phyloP scores from a whole-genome alignment of 2,113 vertebrate genomes.

The Pyrgilauda ruficollis region DNA sequence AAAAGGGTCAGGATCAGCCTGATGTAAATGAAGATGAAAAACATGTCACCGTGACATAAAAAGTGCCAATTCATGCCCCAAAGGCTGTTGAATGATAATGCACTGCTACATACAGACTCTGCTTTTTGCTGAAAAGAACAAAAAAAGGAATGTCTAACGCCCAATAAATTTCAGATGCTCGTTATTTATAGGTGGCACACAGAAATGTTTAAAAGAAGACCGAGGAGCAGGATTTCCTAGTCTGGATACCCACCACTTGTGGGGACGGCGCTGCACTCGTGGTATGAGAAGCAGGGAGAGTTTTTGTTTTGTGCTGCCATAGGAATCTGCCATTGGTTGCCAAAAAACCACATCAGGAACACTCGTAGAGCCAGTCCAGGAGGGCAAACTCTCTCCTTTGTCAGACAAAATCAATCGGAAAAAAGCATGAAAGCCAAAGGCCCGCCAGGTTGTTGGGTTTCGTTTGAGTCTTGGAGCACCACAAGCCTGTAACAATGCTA shows the following conservation, averaged over 20 bases:
- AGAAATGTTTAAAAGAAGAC: conserved; percentile 38
- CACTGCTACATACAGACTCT: conserved; percentile 57
- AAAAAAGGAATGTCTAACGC: not conserved
- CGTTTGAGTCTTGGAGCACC: conserved; percentile 72
- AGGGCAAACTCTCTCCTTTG: conserved; percentile 60
- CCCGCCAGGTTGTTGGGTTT: conserved; percentile 64
- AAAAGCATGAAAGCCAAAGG: conserved; percentile 67
- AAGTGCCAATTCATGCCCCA: conserved; percentile 46
- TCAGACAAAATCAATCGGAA: conserved; percentile 66
- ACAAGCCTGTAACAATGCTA: conserved; percentile 72
- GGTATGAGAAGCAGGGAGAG: conserved; percentile 19
- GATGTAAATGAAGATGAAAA: conserved; percentile 14
- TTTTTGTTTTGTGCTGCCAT: conserved; percentile 70
- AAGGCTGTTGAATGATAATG: conserved; percentile 24
- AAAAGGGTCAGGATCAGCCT: conserved; percentile 43
- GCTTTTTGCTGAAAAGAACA: conserved; percentile 42
- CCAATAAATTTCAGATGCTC: conserved; percentile 4
- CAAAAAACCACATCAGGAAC: conserved; percentile 58
- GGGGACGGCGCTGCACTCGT: not conserved
- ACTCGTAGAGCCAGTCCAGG: conserved; percentile 61
- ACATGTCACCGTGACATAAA: conserved; percentile 23
- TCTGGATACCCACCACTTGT: conserved; percentile 15
- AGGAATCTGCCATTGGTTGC: conserved; percentile 67
- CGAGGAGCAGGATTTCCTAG: conserved; percentile 18
- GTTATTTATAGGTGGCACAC: conserved; percentile 29